Evolutionary conservation across 1,140 invertebrate genomes (phyloP).

Genomic region (Thalassaphorura encarpata): DNA sequence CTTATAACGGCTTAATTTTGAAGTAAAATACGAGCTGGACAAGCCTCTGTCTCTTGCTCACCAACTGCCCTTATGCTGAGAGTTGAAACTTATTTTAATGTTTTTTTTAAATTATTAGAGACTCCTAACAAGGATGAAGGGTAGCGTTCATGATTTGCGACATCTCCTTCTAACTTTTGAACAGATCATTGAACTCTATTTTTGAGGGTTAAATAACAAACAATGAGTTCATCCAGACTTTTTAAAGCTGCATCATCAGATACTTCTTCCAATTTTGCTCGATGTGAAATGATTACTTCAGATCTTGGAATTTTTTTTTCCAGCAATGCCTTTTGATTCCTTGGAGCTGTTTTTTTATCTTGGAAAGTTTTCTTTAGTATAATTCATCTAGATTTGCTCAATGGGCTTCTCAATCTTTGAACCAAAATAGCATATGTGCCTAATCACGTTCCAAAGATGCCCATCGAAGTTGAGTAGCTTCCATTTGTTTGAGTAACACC

Average conservation of each 20-base stretch:
- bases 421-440: conserved; percentile 61
- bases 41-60: conserved; percentile 61
- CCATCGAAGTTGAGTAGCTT: conserved; percentile 72
- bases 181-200: conserved; percentile 58
- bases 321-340: conserved; percentile 58
- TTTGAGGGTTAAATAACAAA: conserved; percentile 56
- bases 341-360: conserved; percentile 73
- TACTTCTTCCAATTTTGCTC: conserved; percentile 59
- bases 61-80: conserved; percentile 57
- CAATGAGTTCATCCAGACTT: conserved; percentile 55
- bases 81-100: conserved; percentile 57
- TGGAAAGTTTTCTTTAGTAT: conserved; percentile 64
- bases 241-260: conserved; percentile 62
- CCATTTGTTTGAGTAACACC: conserved; percentile 70
- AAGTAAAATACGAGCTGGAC: conserved; percentile 60
- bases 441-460: conserved; percentile 81
- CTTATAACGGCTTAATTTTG: conserved; percentile 62
- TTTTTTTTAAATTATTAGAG: conserved; percentile 59
- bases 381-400: conserved; percentile 49
- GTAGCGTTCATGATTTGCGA: conserved; percentile 70
- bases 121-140: conserved; percentile 60
- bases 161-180: conserved; percentile 54
- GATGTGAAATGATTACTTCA: conserved; percentile 62
- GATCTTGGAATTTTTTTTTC: conserved; percentile 75
- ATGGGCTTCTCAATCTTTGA: conserved; percentile 60